phyloP scores from a whole-genome alignment of 2,113 vertebrate species.

The Jaculus jaculus region DNA sequence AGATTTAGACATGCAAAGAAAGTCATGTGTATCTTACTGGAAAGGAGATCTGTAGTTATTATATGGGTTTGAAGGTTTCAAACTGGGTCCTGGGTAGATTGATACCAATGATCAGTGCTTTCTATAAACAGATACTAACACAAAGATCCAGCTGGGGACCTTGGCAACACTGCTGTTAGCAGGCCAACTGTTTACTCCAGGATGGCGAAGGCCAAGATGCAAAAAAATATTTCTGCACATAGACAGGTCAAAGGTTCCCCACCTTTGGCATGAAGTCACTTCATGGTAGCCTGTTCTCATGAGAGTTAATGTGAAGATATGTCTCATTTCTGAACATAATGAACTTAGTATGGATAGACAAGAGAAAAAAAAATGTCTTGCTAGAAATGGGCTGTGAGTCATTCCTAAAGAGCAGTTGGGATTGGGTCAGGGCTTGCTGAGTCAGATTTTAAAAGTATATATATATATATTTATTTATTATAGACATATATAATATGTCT shows the following conservation, averaged over 20 bases:
- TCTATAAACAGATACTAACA: not conserved
- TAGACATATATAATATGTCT: no score
- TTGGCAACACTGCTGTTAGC: not conserved
- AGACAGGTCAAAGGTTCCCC: not conserved
- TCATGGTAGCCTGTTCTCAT: not conserved
- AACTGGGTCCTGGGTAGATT: not conserved
- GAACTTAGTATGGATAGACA: not conserved
- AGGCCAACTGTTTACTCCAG: not conserved
- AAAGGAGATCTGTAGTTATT: not conserved
- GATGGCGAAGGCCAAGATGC: not conserved
- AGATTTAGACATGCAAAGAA: not conserved
- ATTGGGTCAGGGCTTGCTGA: not conserved
- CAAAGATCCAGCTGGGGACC: not conserved
- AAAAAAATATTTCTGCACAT: not conserved
- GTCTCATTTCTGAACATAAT: not conserved
- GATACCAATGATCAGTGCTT: not conserved
- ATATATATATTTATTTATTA: no score
- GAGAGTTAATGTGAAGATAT: not conserved
- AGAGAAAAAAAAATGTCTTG: slow-evolving; percentile 18
- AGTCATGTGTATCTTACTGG: not conserved
- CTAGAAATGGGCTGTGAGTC: not conserved
- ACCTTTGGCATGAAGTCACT: not conserved
- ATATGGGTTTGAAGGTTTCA: not conserved
- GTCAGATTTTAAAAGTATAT: not conserved
- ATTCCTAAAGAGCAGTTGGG: not conserved